Base-by-base conservation (phyloP, 1,140 invertebrate species). In the Telenomus remus region DNA sequence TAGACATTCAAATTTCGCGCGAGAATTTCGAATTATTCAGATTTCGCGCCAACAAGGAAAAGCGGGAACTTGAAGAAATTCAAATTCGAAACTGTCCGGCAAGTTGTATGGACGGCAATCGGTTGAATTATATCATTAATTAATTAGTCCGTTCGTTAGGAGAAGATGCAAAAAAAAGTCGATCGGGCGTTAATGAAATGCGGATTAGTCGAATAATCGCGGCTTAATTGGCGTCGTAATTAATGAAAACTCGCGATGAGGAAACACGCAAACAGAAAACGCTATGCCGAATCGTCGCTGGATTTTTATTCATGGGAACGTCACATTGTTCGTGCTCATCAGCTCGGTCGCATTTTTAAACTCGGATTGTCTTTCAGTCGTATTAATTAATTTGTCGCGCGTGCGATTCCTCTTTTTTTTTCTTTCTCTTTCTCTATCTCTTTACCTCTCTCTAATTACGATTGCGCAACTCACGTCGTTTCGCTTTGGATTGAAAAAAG, bases 161-260 rank as follows among this genome's bases (percentile, higher is more conserved):
- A 3, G 19, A 27, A 27, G 19, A 27, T 27, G 35, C 16, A 19
- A 12, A 44, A n/a, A 33, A 63, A 60, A 44, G 33, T 14, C 37
- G 49, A 51, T 53, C 46, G 27, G 39, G 27, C 48, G 16, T 51
- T 51, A 14, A 51, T 61, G 33, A 61, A 61, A 51, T 44, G 27
- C 54, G 43, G 51, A 46, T 19, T 42, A 33, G 33, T 42, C 13
- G 54, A 47, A 64, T 64, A 64, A 64, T 64, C 60, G 2, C 13
- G 44, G 27, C 49, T 66, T 66, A 66, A 66, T 66, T 65, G 61
- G 44, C 14, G 51, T 51, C 12, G 50, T 55, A 65, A 65, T 65
- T 49, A 46, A 66, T 56, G 63, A 56, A 56, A 66, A 56, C 1
- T 65, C 10, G 63, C 46, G 37, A 56, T 14, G 37, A 49, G 35